Evolutionary conservation across 2,888 invertebrate species (phyloP), one percentile per base, ranked within the genome.

Genomic region (Onchidella celtica): DNA sequence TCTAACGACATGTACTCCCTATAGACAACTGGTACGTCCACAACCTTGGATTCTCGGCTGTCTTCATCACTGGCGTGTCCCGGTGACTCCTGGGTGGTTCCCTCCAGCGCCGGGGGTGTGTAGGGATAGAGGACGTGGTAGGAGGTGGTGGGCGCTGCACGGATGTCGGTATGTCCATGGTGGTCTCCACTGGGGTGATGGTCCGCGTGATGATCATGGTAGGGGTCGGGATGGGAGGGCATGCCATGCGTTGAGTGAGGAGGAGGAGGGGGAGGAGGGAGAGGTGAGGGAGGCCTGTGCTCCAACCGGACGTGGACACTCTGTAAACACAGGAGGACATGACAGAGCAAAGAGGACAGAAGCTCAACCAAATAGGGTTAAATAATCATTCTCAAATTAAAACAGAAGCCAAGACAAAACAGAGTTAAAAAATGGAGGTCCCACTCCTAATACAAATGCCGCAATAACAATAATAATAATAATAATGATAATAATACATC

Each of bases 111-210:
- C 21, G 88, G 88, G 14, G 88, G 88, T 21, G 84, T 83, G 78
- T 85, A 88, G 14, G 88, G 88, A 79, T 81, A 86, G 17, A 88
- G 61, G 34, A 86, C 83, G 72, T 83, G 78, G 70, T 85, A 84
- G 55, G 86, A 84, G 55, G 82, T 61, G 14, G 82, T 74, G 29
- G 75, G 82, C 21, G 40, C 55, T 17, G 63, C 75, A 1, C 66
- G 74, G 34, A 36, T 83, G 47, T 75, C 70, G 24, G 36, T 61
- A 69, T 82, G 81, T 17, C 81, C 81, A 27, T 63, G 47, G 11
- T 36, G 80, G 29, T 72, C 61, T n/a, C 21, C 32, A 11, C 66
- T 59, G 1, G 27, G 38, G 2, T 65, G 72, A 6, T 78, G 65
- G 6, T 63, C 66, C 27, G 40, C 24, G 40, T 76, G 65, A 11